Base-by-base conservation (phyloP, 1,140 invertebrate species). In the Bombyx mandarina region DNA sequence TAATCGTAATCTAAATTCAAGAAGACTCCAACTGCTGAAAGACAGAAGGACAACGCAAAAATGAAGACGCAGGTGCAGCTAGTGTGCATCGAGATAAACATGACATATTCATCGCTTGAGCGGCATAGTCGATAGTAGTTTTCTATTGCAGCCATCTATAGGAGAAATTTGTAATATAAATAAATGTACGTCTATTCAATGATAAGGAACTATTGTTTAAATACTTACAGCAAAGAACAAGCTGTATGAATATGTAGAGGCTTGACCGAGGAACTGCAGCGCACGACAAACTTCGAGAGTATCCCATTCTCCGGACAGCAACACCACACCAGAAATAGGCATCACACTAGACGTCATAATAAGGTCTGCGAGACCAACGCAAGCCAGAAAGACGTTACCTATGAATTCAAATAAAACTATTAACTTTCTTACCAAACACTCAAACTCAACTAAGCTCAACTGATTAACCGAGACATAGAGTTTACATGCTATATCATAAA, bases 371-470 rank as follows among this genome's bases (percentile, higher is more conserved):
- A 95, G 65, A 1, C 94, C 94, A 5, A 94, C 89, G 77, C 93
- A 95, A n/a, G 94, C 94, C 91, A 95, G 79, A 73, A 93, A 94
- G 9, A 93, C 90, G 68, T 95, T 94, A n/a, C 94, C 94, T 94
- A 10, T 3, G 42, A 88, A 67, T 69, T 3, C 26, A 35, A 35
- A 35, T 35, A 35, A 35, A 35, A 35, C 1, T 35, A 35, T 5
- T 35, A 35, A 35, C 0, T 35, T 5, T 35, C 26, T 35, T 35
- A 35, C 26, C 26, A 35, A 35, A 35, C 12, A 18, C 12, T 18
- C 12, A 18, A 18, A 18, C 12, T 18, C 12, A 18, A 18, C 12
- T 18, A 35, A 35, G 2, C 26, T 35, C 26, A 35, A 35, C 4
- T 35, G 26, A 35, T 35, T 35, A 35, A 35, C 26, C 26, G 4